Base-by-base conservation (phyloP, 1,140 invertebrate species). In the Drosophila orosa region DNA sequence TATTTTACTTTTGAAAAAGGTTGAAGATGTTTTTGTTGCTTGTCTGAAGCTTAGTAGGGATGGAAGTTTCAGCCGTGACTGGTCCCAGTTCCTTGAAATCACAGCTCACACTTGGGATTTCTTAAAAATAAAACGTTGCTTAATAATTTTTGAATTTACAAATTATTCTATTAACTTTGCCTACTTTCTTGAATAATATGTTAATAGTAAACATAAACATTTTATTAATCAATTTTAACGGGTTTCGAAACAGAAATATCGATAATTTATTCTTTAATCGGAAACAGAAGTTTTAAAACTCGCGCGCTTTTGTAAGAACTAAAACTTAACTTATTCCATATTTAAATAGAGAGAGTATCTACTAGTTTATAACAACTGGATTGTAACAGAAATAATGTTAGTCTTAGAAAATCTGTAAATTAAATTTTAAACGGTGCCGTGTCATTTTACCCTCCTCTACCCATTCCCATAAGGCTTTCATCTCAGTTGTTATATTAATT, bases 31-130 rank as follows among this genome's bases (percentile, higher is more conserved):
- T 4, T n/a, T 62, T 39, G 5, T 24, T 22, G 24, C 27, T 57
- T 57, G 24, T 57, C 24, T 33, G 19, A 29, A n/a, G 19, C 27
- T 52, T 17, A 48, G 17, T 60, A 60, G 57, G 6, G 57, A 54
- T 60, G 44, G n/a, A 35, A 29, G 17, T 13, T 31, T 31, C 15
- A 9, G 12, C 17, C 27, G 48, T 52, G 48, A 52, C 27, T 31
- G 12, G 12, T 48, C 24, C 8, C 45, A 27, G 45, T 47, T 27
- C 2, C 45, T 12, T 0, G 17, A 27, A 12, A 12, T 42, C 15
- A 9, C 15, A 25, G 15, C 4, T 27, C 9, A 48, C 9, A 8
- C 4, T 25, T 27, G 3, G 2, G 9, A 27, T 27, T 27, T 12
- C 15, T 10, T 17, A 0, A 6, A 10, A 22, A 27, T n/a, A 17